phyloP scores from a whole-genome alignment of 2,888 invertebrate species.

The Lithophane ornitopus region DNA sequence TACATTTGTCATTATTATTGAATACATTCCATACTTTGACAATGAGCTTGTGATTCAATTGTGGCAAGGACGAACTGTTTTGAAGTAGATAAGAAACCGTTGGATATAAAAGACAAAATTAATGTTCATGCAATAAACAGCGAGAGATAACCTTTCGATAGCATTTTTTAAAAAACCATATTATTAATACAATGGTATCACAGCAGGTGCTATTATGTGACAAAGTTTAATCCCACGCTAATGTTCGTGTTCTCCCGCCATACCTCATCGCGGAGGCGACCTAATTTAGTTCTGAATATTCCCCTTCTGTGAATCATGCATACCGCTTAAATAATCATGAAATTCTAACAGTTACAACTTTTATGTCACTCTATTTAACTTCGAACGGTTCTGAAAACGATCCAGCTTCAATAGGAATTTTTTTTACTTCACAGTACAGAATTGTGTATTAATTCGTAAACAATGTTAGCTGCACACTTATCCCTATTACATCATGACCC shows the following conservation, averaged over 20 bases:
- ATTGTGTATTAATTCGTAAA: background rate
- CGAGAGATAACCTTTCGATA: slow-evolving; percentile 77
- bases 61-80: slow-evolving; percentile 69
- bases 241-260: slow-evolving; percentile 72
- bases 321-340: slow-evolving; percentile 23
- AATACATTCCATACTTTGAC: slow-evolving; percentile 70
- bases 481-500: slow-evolving; percentile 10
- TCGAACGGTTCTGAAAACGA: background rate
- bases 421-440: background rate
- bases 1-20: slow-evolving; percentile 80
- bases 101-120: slow-evolving; percentile 56
- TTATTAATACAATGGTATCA: slow-evolving; percentile 50
- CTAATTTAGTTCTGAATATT: slow-evolving; percentile 71
- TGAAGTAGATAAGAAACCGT: slow-evolving; percentile 49
- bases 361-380: background rate
- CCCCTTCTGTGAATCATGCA: slow-evolving; percentile 65
- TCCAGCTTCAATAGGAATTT: background rate
- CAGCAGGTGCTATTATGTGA: slow-evolving; percentile 75
- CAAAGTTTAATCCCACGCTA: slow-evolving; percentile 77
- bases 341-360: slow-evolving; percentile 2
- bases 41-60: slow-evolving; percentile 70
- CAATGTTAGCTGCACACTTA: background rate
- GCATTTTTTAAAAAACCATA: slow-evolving; percentile 43
- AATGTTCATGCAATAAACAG: slow-evolving; percentile 54
- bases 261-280: slow-evolving; percentile 73